Evolutionary conservation across 2,888 invertebrate genomes (phyloP).

Genomic region (Nephrotoma flavescens): DNA sequence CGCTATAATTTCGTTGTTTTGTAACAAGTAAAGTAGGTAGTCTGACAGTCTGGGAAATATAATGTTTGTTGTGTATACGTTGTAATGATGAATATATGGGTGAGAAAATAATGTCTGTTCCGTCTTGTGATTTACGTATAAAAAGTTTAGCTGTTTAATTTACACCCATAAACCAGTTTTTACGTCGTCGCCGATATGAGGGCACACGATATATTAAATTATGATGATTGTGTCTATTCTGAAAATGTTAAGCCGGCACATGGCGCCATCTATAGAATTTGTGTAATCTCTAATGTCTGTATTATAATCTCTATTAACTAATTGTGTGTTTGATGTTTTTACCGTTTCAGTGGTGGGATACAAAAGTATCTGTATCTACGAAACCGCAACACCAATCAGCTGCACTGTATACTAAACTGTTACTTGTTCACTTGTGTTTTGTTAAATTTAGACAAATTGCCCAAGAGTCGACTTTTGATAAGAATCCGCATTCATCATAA

Average conservation of each 20-base stretch:
- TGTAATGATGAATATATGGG: background rate
- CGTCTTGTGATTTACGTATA: background rate
- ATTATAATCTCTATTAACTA: too few relatives aligned
- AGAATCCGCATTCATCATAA: too few relatives aligned
- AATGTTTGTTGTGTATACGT: background rate
- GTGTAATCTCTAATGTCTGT: too few relatives aligned
- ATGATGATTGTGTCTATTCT: background rate
- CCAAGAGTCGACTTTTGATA: too few relatives aligned
- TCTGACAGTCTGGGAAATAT: background rate
- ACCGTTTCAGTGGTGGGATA: too few relatives aligned
- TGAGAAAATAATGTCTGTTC: background rate
- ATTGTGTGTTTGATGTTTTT: too few relatives aligned
- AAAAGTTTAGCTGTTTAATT: background rate
- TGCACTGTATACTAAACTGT: too few relatives aligned
- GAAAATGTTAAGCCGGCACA: background rate
- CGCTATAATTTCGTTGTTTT: too few relatives aligned
- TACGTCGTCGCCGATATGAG: background rate
- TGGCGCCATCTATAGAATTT: background rate
- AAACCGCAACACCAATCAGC: too few relatives aligned
- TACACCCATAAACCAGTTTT: background rate
- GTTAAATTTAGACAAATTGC: too few relatives aligned
- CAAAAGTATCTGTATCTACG: too few relatives aligned
- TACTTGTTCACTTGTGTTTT: too few relatives aligned
- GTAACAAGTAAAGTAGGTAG: background rate
- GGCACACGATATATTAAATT: background rate